Conservation (phyloP, 1,140 invertebrate species). For the Eriosoma lanigerum region DNA sequence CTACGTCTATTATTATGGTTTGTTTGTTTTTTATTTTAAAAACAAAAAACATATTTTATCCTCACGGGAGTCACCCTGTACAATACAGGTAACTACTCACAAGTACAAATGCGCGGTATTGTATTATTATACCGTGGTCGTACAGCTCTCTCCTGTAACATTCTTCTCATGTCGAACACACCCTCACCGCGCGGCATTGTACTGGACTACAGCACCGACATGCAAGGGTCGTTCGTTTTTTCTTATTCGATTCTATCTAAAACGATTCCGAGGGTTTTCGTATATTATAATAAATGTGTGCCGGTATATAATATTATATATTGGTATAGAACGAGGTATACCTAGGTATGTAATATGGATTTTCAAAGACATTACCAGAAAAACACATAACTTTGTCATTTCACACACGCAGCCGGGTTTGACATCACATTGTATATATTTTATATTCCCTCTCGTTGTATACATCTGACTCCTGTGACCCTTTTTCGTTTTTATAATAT, state of each 20-base stretch:
- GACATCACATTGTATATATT: background rate
- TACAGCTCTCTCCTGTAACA: slow-evolving; percentile 33
- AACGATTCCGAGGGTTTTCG: slow-evolving; percentile 44
- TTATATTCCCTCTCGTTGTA: slow-evolving; percentile 27
- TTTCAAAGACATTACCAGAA: slow-evolving; percentile 44
- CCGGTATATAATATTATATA: background rate
- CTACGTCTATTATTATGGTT: no score
- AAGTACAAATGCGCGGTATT: background rate
- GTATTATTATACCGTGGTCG: background rate
- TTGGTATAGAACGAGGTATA: background rate
- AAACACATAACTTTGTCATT: slow-evolving; percentile 51
- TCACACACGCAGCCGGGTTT: background rate
- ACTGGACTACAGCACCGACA: background rate
- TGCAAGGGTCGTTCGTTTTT: slow-evolving; percentile 2
- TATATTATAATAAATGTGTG: background rate
- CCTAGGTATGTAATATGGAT: slow-evolving; percentile 22
- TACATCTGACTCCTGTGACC: slow-evolving; percentile 41
- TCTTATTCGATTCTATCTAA: slow-evolving; percentile 18
- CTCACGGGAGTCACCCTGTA: background rate
- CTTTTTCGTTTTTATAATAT: slow-evolving; percentile 14
- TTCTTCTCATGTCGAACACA: slow-evolving; percentile 43
- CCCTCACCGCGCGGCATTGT: slow-evolving; percentile 37
- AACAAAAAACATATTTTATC: no score
- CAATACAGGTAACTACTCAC: background rate
- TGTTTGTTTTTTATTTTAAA: no score